A percentile compares a stretch with the other conserved stretches of the same genome.
Evolutionary conservation across 2,113 vertebrate species (phyloP).

Genomic region (Dipodomys stephensi): DNA sequence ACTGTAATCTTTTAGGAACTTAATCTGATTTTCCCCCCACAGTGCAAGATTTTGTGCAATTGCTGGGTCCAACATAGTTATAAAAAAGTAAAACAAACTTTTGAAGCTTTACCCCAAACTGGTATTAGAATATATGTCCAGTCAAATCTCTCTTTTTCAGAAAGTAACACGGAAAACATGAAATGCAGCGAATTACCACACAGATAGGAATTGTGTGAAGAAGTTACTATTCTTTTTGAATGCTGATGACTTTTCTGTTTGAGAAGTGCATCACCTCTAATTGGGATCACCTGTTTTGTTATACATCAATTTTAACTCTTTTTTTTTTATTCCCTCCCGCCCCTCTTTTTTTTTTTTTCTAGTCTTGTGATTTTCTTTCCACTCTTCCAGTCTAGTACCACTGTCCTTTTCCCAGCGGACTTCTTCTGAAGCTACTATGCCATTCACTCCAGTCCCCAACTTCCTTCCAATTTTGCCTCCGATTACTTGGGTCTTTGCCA

Average conservation of each 20-base stretch:
- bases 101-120: background rate
- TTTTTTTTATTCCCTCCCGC: too few relatives aligned
- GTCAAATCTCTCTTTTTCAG: background rate
- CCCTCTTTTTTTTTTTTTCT: background rate
- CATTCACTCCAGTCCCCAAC: background rate
- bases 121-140: background rate
- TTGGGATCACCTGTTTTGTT: background rate
- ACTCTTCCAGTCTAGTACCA: background rate
- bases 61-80: background rate
- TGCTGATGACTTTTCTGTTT: background rate
- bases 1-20: constrained; percentile 10
- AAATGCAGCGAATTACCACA: background rate
- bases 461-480: background rate
- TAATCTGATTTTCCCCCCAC: background rate
- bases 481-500: background rate
- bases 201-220: too few relatives aligned
- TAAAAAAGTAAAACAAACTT: background rate
- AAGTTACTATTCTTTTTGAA: background rate
- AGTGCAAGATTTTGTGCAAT: background rate
- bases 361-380: background rate
- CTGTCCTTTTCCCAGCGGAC: too few relatives aligned
- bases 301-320: background rate
- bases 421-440: background rate
- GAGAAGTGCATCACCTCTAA: background rate
- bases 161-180: background rate